Conservation (phyloP, 2,888 invertebrate species). For the Polyommatus iphigenia region DNA sequence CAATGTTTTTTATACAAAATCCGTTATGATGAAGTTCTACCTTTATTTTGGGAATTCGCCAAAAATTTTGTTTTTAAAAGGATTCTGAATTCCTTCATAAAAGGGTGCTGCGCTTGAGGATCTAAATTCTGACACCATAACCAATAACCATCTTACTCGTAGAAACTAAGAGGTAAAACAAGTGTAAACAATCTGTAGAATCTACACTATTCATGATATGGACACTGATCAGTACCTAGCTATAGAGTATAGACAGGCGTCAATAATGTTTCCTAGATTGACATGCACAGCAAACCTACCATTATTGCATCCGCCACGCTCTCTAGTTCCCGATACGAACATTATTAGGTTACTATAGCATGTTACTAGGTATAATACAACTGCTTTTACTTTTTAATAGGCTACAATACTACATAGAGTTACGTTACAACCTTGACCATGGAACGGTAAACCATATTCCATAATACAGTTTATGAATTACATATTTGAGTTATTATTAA, state of each 20-base stretch:
- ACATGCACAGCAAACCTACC: neutral
- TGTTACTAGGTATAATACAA: slow-evolving; percentile 2
- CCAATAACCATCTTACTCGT: too few species aligned
- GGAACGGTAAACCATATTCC: neutral
- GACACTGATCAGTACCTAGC: neutral
- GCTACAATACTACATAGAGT: neutral
- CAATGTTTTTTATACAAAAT: too few species aligned
- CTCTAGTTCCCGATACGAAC: neutral
- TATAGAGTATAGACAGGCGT: neutral
- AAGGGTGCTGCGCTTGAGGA: too few species aligned
- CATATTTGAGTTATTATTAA: too few species aligned
- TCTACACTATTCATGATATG: neutral
- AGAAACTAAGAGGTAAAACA: too few species aligned
- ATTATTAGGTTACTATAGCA: neutral
- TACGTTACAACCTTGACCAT: neutral
- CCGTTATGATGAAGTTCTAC: too few species aligned
- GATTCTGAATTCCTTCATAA: too few species aligned
- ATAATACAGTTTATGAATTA: too few species aligned
- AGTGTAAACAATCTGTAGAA: too few species aligned
- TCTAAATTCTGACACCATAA: too few species aligned
- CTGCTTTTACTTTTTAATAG: neutral
- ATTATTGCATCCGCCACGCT: neutral
- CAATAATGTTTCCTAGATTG: neutral
- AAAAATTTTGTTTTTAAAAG: too few species aligned
- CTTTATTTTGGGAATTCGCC: too few species aligned